These are phyloP conservation scores for Rhagoletis pomonella DNA, from an alignment of 1,140 invertebrate genomes.

Conservation along the genomic window DNA sequence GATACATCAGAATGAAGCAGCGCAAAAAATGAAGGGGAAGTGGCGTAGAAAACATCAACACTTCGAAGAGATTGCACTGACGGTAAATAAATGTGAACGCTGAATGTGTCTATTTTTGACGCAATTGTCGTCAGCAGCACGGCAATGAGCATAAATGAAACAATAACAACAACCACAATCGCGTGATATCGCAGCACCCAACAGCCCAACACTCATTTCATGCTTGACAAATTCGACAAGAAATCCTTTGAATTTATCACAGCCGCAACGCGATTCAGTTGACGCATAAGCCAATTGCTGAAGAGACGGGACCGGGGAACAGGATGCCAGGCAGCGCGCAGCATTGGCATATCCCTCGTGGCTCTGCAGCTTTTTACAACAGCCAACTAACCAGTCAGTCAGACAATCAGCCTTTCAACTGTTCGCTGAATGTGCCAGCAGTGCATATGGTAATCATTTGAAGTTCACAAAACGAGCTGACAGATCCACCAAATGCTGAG, in stretches of 20 bases:
- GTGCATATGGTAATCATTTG: constrained; percentile 46
- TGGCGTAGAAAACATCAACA: constrained; percentile 41
- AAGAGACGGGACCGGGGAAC: not conserved
- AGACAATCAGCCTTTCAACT: constrained; percentile 50
- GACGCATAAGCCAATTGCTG: constrained; percentile 1
- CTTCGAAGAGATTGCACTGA: not conserved
- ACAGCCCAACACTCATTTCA: constrained; percentile 55
- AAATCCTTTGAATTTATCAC: constrained; percentile 57
- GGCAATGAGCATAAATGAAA: not conserved
- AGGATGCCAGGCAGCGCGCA: too few species aligned
- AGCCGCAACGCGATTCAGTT: constrained; percentile 21
- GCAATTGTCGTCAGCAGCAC: constrained; percentile 2
- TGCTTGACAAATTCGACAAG: constrained; percentile 57
- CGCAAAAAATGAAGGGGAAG: not conserved
- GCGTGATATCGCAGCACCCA: constrained; percentile 20
- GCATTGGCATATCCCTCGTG: constrained; percentile 12
- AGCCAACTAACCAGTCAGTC: constrained; percentile 14
- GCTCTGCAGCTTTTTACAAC: constrained; percentile 24
- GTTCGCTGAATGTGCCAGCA: not conserved
- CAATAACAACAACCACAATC: not conserved
- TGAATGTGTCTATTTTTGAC: constrained; percentile 42
- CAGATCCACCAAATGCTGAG: not conserved
- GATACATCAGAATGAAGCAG: not conserved
- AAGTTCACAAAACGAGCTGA: constrained; percentile 16
- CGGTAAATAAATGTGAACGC: not conserved